Base-by-base conservation (phyloP, 2,888 invertebrate genomes). In the Platypus cylindrus region DNA sequence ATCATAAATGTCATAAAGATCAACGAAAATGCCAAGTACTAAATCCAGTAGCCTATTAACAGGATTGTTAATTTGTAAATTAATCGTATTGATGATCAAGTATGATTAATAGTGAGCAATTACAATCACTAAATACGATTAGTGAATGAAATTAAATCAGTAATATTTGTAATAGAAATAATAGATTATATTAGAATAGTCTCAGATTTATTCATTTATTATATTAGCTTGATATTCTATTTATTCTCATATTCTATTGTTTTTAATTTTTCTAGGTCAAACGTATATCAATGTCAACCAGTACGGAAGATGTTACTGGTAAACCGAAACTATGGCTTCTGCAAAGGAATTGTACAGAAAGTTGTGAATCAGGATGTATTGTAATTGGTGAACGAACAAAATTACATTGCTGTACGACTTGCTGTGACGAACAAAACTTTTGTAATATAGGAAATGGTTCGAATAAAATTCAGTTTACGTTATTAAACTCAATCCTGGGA, bases 331-430 rank as follows among this genome's bases (percentile, higher is more conserved):
- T 84, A 68, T 89, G 87, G 86, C 77, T 84, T 0, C 55, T 87
- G 37, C 83, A 86, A 56, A 68, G 89, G 8, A 81, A 82, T 55
- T 89, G 89, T 55, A 73, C 82, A 0, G 77, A 77, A 49, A 78
- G 75, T 51, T 90, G 89, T 60, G 85, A 87, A 48, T 75, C 85
- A 0, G 87, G 86, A 8, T 89, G 87, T 62, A 86, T 89, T 51
- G 73, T 87, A 31, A 86, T 90, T 45, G 89, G 89, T 0, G 89
- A 90, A 56, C 65, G 89, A 30, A 87, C 86, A 3, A 89, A 89
- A 55, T 63, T 90, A 1, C 83, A 83, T 60, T 83, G 86, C 9
- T 89, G 89, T 59, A 86, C 85, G 0, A 78, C 82, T 0, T 89
- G 89, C 54, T 89, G 89, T 58, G 77, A 77, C 58, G 77, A 77